phyloP scores from a whole-genome alignment of 2,888 invertebrate species.

The Malthinus flaveolus region DNA sequence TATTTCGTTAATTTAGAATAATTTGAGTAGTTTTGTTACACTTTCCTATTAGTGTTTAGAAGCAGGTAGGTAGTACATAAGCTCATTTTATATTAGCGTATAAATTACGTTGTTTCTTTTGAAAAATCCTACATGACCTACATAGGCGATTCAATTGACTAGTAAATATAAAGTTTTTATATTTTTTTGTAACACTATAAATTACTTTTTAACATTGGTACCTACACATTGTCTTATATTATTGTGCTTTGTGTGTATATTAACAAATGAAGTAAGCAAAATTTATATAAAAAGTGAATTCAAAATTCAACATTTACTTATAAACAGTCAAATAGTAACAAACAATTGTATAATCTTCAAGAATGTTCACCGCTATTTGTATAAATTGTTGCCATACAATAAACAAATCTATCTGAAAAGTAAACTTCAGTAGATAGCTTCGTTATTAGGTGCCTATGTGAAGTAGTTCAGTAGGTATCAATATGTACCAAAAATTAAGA shows the following conservation, averaged over 20 bases:
- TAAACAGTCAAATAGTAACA: background rate
- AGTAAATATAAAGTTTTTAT: constrained; percentile 46
- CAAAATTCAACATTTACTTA: constrained; percentile 15
- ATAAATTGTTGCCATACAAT: too few species aligned
- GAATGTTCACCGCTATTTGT: too few species aligned
- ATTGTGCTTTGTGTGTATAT: constrained; percentile 48
- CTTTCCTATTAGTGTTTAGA: constrained; percentile 10
- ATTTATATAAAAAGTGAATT: constrained; percentile 10
- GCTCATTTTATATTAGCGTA: constrained; percentile 28
- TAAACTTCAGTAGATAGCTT: too few species aligned
- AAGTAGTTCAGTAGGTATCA: too few species aligned
- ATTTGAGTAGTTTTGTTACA: constrained; percentile 20
- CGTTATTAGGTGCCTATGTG: too few species aligned
- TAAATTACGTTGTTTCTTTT: constrained; percentile 25
- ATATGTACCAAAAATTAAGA: too few species aligned
- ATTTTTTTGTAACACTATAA: constrained; percentile 43
- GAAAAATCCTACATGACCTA: constrained; percentile 41
- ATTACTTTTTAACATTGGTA: constrained; percentile 45
- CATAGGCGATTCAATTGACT: constrained; percentile 51
- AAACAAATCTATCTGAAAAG: too few species aligned
- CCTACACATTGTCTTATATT: constrained; percentile 55
- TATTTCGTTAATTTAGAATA: constrained; percentile 27
- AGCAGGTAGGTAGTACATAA: constrained; percentile 21
- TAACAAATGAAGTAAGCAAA: constrained; percentile 29
- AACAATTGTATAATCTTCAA: too few species aligned